Evolutionary conservation across 2,113 vertebrate genomes (phyloP), one percentile per base, ranked within the genome.

Genomic region (Pongo abelii): DNA sequence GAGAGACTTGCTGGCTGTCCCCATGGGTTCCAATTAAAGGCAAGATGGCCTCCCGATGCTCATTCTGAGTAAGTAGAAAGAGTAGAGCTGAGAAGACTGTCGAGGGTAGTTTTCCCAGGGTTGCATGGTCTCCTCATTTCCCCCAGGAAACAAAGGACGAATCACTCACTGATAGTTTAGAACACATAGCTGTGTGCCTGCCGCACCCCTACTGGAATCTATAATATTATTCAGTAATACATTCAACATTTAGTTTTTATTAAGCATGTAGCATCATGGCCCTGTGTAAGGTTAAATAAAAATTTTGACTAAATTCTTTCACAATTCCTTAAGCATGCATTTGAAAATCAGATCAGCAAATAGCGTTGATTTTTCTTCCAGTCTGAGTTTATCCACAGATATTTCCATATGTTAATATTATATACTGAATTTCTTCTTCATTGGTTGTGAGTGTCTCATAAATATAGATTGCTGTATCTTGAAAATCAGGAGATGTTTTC

Each of bases 401-500:
- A 69, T 90, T 69, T 88, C 27, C 40, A 70, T 67, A 84, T 72
- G 12, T 40, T 91, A 90, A 84, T 91, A 84, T n/a, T 57, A 61
- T 59, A 14, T 52, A 32, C 25, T 88, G 32, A 89, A 40, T 70
- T 79, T 94, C 27, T 79, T 95, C 18, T 77, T 88, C 25, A n/a
- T 35, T 93, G 38, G 38, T 89, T 72, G 35, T 55, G 30, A 85
- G 74, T 94, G 78, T 75, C 50, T 74, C 43, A 89, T 80, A 96
- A 92, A 84, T 6, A 40, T 70, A 67, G 79, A 40, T 90, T 48
- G 84, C 16, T 83, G 38, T 92, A 70, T 94, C 20, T 88, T 96
- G 74, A 96, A 95, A 97, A 86, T 83, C 27, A 96, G 96, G 77
- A 64, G 25, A 43, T 74, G 11, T 91, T 94, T 94, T 64, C 9